Evolutionary conservation across 2,888 invertebrate species (phyloP), one percentile per base, ranked within the genome.

Genomic region (Sialis lutaria): DNA sequence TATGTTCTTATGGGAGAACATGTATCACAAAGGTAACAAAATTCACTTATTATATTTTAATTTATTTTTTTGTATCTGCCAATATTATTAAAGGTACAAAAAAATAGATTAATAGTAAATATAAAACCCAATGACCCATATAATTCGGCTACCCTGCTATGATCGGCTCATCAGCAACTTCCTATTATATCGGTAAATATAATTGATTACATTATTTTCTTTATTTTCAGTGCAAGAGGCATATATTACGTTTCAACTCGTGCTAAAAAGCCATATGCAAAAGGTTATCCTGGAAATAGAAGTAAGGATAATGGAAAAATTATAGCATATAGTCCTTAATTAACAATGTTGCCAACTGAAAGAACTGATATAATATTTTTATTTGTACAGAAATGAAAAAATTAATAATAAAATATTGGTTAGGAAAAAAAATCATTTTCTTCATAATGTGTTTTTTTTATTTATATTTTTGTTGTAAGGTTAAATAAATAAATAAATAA

Each of bases 1-100:
- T 85, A 85, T 61, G 82, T 87, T 40, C 67, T 83, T 4, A 89
- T 89, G 88, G 89, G 89, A 32, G 89, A 89, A 66, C 83, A 88
- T 61, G 74, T 84, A 6, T 74, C 79, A 32, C 76, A 70, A 53
- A 77, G 80, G 88, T 88, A 67, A 76, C 77, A 30, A 30, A 10
- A 2, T 6, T 12, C 30, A 9, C 6, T 10, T 37, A 6, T 6
- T 10, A 13, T n/a, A 37, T 42, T 8, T 32, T 30, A 33, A 22
- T 2, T 35, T n/a, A 10, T 35, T 35, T 35, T 2, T 4, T 9
- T 35, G 9, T 2, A 3, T 35, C 10, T 35, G 3, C 4, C 9
- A 35, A 35, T 4, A 35, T n/a, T n/a, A n/a, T n/a, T n/a, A n/a
- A n/a, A n/a, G n/a, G n/a, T n/a, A n/a, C n/a, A 35, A 35, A n/a